Percentiles rank a stretch among this genome's conserved stretches.
Conservation (phyloP, 2,888 invertebrate species). For the Laothoe populi region DNA sequence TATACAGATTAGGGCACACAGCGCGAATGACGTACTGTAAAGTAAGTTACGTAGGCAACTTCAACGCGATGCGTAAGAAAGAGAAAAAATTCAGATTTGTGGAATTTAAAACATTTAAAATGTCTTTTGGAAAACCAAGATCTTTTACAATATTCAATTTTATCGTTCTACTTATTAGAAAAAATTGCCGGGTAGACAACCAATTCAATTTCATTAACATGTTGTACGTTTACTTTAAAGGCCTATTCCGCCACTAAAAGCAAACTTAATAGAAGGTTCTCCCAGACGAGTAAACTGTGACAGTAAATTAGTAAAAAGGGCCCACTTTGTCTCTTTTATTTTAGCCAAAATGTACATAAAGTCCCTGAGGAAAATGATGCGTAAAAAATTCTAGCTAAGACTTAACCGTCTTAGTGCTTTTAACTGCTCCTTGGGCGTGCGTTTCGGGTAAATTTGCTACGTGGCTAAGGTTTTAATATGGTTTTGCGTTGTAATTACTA, state of each 20-base stretch:
- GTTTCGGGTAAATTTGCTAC: background rate
- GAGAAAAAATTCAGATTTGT: no score
- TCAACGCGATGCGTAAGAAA: no score
- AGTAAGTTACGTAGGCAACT: no score
- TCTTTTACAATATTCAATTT: no score
- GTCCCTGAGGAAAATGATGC: background rate
- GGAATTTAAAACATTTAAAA: no score
- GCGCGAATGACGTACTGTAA: no score
- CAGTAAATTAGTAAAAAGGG: slow-evolving; percentile 17
- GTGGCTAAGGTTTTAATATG: slow-evolving; percentile 2
- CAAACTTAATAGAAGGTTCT: slow-evolving; percentile 11
- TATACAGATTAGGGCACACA: no score
- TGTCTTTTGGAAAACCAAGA: no score
- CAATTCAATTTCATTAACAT: no score
- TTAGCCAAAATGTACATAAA: slow-evolving; percentile 8
- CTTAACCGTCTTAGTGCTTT: slow-evolving; percentile 1
- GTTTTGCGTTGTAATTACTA: background rate
- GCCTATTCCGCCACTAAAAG: background rate
- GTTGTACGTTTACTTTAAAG: no score
- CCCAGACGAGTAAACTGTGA: background rate
- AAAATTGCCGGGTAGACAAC: no score
- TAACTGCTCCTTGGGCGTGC: slow-evolving; percentile 8
- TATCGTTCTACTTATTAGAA: no score
- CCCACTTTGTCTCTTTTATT: slow-evolving; percentile 13
- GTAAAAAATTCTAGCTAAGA: background rate